These are phyloP conservation scores for Spilosoma lubricipeda DNA, from an alignment of 2,888 invertebrate genomes.

Conservation along the genomic window DNA sequence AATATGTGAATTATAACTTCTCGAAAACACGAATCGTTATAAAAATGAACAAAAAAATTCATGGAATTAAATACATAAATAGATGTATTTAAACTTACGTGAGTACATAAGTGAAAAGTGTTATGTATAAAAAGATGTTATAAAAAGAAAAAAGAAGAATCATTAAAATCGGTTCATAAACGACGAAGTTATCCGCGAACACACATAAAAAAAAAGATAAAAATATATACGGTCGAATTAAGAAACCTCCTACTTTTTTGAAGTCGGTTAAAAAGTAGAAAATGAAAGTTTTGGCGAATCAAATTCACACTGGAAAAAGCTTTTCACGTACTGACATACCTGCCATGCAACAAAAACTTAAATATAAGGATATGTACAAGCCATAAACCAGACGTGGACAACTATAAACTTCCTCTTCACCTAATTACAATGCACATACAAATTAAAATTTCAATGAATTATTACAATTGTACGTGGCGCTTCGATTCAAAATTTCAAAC, in stretches of 20 bases:
- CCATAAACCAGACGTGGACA: conserved; percentile 15
- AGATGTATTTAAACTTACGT: neutral
- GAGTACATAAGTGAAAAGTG: neutral
- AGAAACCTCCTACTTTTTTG: no score
- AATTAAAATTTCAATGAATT: conserved; percentile 42
- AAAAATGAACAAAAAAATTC: conserved; percentile 31
- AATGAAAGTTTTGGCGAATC: neutral
- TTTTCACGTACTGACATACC: neutral
- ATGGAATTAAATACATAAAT: neutral
- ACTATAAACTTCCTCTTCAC: conserved; percentile 21
- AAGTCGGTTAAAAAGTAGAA: neutral
- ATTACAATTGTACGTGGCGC: conserved; percentile 46
- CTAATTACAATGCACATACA: conserved; percentile 53
- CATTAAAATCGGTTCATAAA: no score
- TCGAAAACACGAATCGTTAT: conserved; percentile 42
- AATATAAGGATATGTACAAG: neutral
- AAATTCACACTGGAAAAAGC: neutral
- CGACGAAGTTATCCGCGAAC: no score
- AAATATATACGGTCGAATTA: no score
- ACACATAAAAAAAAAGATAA: no score
- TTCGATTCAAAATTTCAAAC: conserved; percentile 49
- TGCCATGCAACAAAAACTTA: neutral
- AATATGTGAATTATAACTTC: conserved; percentile 37
- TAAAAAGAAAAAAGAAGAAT: no score
- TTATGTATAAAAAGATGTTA: no score